Evolutionary conservation across 2,797 vertebrate species (phyloP), one percentile per base, ranked within the genome.

Genomic region (Sebastes kiyomatsui): DNA sequence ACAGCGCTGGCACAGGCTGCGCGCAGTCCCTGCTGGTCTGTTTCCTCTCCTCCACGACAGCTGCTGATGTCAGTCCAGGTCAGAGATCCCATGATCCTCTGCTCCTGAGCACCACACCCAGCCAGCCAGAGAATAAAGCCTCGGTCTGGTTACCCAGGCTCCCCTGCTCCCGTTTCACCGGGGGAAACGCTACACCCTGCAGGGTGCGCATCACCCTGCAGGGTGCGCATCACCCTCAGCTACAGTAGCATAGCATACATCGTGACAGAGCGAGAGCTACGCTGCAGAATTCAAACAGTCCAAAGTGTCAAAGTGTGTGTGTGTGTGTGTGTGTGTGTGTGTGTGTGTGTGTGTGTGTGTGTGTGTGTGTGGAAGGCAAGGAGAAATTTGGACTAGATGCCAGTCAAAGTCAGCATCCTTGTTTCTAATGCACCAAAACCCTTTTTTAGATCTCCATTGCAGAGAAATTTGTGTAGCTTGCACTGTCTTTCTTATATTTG

Each of bases 71-170:
- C 92, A 90, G 92, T 91, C 91, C 85, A 88, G 89, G 88, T 93
- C 89, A 93, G 87, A 90, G 77, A 91, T 91, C 90, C 88, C 92
- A 93, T 94, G 93, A 93, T 93, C 89, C 90, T 89, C 85, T 88
- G 83, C 91, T 93, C 89, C 84, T 55, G 62, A 83, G 87, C 76
- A 73, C 93, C 93, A 92, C 93, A 82, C 94, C 93, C 93, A 91
- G 73, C 64, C 64, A 72, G 82, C 64, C 64, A 72, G 83, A 87
- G 88, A 92, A 94, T 93, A 94, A 93, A 92, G 90, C 92, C 81
- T 88, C 58, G 84, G 86, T 95, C 84, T 87, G 70, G 89, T 94
- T 95, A 92, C 92, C 85, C 80, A 68, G 85, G 83, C 87, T 85
- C 75, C 85, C 71, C 86, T 92, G 88, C 92, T 94, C 87, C 86